Base-by-base conservation (phyloP, 2,113 vertebrate species). In the Rhea americana region DNA sequence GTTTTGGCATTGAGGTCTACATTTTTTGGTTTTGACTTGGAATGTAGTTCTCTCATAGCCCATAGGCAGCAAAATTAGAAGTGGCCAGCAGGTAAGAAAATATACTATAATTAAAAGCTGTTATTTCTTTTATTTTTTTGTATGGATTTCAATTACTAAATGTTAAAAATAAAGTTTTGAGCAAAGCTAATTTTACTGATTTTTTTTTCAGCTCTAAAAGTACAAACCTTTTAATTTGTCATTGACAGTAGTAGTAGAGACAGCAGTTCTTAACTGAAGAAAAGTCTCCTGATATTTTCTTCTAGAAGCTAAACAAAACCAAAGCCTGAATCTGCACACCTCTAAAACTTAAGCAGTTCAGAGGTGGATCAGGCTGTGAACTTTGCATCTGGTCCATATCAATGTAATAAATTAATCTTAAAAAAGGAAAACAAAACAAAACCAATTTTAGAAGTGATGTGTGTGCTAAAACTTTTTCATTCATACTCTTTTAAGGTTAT, bases 31-130 rank as follows among this genome's bases (percentile, higher is more conserved):
- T 95, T 95, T 79, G 87, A 82, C 94, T 93, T 97, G 76, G 70
- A 96, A 95, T 58, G 61, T 82, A 91, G 78, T 94, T 95, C 71
- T 72, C 85, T 75, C 47, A 56, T 79, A 96, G 77, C 90, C 91
- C 53, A 47, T 37, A 88, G 95, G 80, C 80, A 82, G 83, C 94
- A 95, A 93, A 94, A 93, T 96, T 82, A 96, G 91, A 83, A 94
- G 82, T 78, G 78, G 87, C 68, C 45, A 58, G 82, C 65, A 74
- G 45, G n/a, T n/a, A 85, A 84, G 70, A 77, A 96, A 95, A 83
- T 82, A 89, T 66, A 68, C 37, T 62, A 53, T 91, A 92, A 93
- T 96, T 74, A 93, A 93, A 96, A 94, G 81, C 26, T 89, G 72
- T 51, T 92, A 41, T 47, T 21, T 62, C 68, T 89, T 74, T 92